These are phyloP conservation scores for Eristalis arbustorum DNA, from an alignment of 2,888 invertebrate species.

Conservation along the genomic window DNA sequence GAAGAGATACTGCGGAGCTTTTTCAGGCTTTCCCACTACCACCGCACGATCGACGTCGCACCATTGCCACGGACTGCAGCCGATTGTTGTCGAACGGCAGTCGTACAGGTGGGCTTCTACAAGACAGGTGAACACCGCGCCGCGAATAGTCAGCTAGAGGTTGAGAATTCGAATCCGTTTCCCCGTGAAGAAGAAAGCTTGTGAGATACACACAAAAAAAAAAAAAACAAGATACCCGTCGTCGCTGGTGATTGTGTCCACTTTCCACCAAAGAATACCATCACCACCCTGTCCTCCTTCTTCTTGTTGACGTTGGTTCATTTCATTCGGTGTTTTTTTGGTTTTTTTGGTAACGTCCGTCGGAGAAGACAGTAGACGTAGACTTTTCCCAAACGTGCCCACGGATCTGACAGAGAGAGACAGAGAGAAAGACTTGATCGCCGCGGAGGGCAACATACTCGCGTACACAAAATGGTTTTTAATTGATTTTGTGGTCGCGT, in stretches of 20 bases:
- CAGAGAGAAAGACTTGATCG: conserved; percentile 17
- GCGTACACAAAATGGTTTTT: conserved; percentile 66
- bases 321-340: too few species aligned
- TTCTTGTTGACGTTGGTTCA: not conserved
- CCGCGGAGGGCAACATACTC: conserved; percentile 31
- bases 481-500: conserved; percentile 70
- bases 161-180: not conserved
- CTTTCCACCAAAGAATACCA: conserved; percentile 47
- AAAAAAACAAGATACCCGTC: not conserved
- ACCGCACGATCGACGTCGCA: conserved; percentile 5
- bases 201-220: conserved; percentile 9
- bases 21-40: conserved; percentile 32
- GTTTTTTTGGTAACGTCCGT: not conserved
- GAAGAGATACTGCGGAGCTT: conserved; percentile 36
- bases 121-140: conserved; percentile 61
- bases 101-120: conserved; percentile 68
- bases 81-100: conserved; percentile 59
- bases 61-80: not conserved
- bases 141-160: not conserved
- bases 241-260: conserved; percentile 17
- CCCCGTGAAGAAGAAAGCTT: conserved; percentile 56
- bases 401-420: not conserved
- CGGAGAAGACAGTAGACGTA: conserved; percentile 39
- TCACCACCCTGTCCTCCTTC: not conserved
- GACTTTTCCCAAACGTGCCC: conserved; percentile 27